Percentiles rank a stretch among this genome's conserved stretches.
phyloP scores from a whole-genome alignment of 2,113 vertebrate species.

The Rhynchopsitta pachyrhyncha region DNA sequence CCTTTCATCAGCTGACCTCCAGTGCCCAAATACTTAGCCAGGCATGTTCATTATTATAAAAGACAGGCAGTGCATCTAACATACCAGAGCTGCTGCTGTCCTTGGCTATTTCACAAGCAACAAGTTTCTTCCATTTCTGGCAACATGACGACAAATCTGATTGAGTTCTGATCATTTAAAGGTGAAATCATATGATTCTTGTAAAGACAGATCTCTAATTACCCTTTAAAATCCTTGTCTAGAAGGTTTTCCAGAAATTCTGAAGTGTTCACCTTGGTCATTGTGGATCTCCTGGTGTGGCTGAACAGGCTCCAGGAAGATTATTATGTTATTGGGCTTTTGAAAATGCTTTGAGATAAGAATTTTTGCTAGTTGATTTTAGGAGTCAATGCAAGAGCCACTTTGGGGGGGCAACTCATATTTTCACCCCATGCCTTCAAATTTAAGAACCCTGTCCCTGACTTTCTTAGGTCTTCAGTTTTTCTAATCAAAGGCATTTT shows the following conservation, averaged over 20 bases:
- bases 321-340: neutral
- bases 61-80: neutral
- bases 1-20: neutral
- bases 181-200: neutral
- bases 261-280: neutral
- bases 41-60: neutral
- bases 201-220: neutral
- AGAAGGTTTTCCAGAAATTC: neutral
- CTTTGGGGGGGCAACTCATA: rapidly evolving
- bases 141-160: neutral
- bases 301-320: neutral
- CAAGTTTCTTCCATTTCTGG: neutral
- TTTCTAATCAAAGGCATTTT: neutral
- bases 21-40: neutral
- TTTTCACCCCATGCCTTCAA: neutral
- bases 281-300: neutral
- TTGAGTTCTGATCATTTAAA: neutral
- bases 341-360: neutral
- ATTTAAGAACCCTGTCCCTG: neutral
- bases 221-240: neutral
- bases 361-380: neutral
- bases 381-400: neutral
- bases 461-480: neutral
- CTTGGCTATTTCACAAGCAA: neutral
- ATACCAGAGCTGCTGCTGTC: neutral